These are phyloP conservation scores for Microhierax caerulescens DNA, from an alignment of 2,797 vertebrate species.

Conservation along the genomic window DNA sequence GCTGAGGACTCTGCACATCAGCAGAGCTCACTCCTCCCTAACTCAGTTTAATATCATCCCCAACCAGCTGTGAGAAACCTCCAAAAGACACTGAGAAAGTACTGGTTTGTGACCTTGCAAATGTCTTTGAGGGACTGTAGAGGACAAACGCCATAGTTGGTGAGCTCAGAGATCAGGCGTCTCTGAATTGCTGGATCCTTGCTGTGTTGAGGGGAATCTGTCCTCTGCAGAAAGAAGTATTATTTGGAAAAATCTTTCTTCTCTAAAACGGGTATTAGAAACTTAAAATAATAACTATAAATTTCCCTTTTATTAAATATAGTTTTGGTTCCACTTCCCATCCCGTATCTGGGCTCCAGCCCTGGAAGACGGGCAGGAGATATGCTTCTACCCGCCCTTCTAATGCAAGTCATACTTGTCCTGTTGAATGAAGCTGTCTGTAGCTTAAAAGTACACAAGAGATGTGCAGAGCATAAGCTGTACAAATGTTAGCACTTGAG, in stretches of 20 bases:
- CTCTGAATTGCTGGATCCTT: not conserved
- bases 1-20: not conserved
- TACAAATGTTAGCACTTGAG: constrained; percentile 35
- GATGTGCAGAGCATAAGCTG: not conserved
- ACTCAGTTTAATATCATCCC: accelerated
- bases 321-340: not conserved
- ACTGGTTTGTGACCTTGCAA: not conserved
- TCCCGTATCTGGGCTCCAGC: not conserved
- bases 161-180: no score
- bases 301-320: not conserved
- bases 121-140: not conserved
- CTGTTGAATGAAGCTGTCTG: constrained; percentile 22
- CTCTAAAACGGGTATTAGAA: not conserved
- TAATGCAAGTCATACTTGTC: not conserved
- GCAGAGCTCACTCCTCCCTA: not conserved
- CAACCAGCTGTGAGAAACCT: not conserved
- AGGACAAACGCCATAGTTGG: not conserved
- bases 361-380: not conserved
- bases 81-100: not conserved
- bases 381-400: not conserved
- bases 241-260: not conserved
- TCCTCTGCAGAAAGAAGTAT: not conserved
- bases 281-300: not conserved
- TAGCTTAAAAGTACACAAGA: not conserved
- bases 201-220: accelerated